phyloP scores from a whole-genome alignment of 2,797 vertebrate species.

The Trichosurus vulpecula region DNA sequence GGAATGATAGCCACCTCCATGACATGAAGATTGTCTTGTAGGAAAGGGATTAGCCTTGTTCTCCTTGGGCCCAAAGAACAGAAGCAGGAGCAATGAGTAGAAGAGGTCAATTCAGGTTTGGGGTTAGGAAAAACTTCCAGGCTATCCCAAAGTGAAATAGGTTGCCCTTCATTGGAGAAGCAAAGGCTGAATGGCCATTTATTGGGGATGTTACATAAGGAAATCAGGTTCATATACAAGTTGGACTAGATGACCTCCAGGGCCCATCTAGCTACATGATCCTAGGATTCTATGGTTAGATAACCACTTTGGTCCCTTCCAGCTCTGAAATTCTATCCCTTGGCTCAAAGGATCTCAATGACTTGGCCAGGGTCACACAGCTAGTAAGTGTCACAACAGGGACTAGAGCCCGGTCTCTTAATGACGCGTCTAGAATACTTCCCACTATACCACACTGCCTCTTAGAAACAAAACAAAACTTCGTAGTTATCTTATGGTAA shows the following conservation, averaged over 20 bases:
- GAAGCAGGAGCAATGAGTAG: background rate
- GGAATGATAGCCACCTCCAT: background rate
- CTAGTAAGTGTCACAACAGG: background rate
- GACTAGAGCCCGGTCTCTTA: background rate
- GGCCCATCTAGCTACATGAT: background rate
- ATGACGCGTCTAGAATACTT: background rate
- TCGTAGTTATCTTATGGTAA: background rate
- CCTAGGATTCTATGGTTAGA: background rate
- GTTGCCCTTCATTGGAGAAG: background rate
- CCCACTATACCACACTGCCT: no score
- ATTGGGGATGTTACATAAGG: background rate
- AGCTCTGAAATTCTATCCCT: background rate
- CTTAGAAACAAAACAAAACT: background rate
- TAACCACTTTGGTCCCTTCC: background rate
- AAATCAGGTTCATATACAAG: background rate
- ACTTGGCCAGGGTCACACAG: background rate
- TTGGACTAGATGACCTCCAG: background rate
- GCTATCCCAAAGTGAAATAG: background rate
- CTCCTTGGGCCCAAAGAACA: background rate
- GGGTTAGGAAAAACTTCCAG: background rate
- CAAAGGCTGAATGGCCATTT: background rate
- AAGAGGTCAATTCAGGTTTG: background rate
- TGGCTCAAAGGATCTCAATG: background rate
- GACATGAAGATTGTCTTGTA: background rate
- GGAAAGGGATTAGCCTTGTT: background rate